These are phyloP conservation scores for Mimumesa dahlbomi DNA, from an alignment of 2,888 invertebrate species.

Conservation along the genomic window DNA sequence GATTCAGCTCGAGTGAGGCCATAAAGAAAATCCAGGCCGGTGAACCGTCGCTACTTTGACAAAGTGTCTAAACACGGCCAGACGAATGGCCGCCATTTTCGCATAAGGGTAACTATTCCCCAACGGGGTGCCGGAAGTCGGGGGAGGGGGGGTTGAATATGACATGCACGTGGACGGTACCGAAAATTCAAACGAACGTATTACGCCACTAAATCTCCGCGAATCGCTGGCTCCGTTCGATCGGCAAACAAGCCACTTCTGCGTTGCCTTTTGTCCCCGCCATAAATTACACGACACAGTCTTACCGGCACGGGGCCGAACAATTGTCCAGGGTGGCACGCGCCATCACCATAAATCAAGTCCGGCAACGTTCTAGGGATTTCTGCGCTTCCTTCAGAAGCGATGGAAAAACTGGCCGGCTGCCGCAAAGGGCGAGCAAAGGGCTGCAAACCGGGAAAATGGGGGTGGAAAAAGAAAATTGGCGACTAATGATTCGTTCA, in stretches of 20 bases:
- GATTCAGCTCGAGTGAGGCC: no score
- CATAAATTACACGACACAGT: conserved; percentile 52
- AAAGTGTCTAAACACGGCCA: no score
- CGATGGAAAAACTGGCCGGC: conserved; percentile 3
- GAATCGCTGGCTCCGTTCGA: conserved; percentile 42
- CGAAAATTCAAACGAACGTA: conserved; percentile 53
- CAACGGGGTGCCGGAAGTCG: no score
- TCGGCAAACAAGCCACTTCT: conserved; percentile 49
- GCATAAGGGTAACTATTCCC: no score
- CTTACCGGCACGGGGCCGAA: conserved; percentile 42
- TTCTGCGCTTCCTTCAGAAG: conserved; percentile 29
- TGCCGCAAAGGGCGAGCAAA: no score
- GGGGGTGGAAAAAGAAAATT: no score
- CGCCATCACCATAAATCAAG: conserved; percentile 58
- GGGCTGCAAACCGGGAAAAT: no score
- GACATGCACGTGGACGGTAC: conserved; percentile 7
- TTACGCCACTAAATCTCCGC: conserved; percentile 48
- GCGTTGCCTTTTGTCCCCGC: conserved; percentile 45
- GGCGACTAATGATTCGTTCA: no score
- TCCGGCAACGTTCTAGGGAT: conserved; percentile 28
- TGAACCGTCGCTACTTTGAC: no score
- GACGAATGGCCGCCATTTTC: no score
- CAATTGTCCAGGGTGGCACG: conserved; percentile 51
- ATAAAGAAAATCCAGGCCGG: no score
- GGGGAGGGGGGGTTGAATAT: neutral